Conservation (phyloP, 1,140 invertebrate species). For the Drosophila mayri region DNA sequence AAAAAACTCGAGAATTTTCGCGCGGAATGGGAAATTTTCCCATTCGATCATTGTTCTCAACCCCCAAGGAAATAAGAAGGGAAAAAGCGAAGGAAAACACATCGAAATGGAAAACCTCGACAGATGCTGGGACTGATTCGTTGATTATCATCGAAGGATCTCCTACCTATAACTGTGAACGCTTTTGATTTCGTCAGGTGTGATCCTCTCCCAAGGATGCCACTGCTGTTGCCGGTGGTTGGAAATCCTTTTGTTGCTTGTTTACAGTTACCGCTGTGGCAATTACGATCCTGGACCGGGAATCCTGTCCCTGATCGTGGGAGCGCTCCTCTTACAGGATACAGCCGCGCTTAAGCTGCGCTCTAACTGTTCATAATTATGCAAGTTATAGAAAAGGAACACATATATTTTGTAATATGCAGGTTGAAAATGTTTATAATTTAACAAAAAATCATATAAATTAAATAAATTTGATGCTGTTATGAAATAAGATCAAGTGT, state of each 20-base stretch:
- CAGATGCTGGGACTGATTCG: slow-evolving; percentile 74
- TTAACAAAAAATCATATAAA: background rate
- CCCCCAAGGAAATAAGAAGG: slow-evolving; percentile 43
- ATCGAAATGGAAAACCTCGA: slow-evolving; percentile 66
- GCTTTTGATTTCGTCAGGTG: slow-evolving; percentile 82
- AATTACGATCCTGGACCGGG: slow-evolving; percentile 48
- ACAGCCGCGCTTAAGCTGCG: slow-evolving; percentile 26
- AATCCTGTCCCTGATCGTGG: slow-evolving; percentile 49
- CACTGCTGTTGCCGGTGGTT: slow-evolving; percentile 58
- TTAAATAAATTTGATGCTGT: background rate
- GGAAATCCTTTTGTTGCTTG: slow-evolving; percentile 77
- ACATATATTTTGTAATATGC: too few species aligned
- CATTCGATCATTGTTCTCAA: slow-evolving; percentile 45
- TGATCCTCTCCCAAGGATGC: slow-evolving; percentile 36
- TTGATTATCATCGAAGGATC: slow-evolving; percentile 60
- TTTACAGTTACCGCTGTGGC: slow-evolving; percentile 71
- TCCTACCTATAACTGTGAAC: slow-evolving; percentile 66
- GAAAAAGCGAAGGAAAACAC: slow-evolving; percentile 27
- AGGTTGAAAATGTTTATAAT: slow-evolving; percentile 31
- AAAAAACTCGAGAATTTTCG: slow-evolving; percentile 82
- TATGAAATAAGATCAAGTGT: background rate
- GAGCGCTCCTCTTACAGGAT: slow-evolving; percentile 71
- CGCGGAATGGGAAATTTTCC: slow-evolving; percentile 70
- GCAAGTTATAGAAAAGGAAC: slow-evolving; percentile 16
- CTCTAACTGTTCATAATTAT: slow-evolving; percentile 76